These are phyloP conservation scores for Crematogaster levior DNA, from an alignment of 2,888 invertebrate species.

Conservation along the genomic window DNA sequence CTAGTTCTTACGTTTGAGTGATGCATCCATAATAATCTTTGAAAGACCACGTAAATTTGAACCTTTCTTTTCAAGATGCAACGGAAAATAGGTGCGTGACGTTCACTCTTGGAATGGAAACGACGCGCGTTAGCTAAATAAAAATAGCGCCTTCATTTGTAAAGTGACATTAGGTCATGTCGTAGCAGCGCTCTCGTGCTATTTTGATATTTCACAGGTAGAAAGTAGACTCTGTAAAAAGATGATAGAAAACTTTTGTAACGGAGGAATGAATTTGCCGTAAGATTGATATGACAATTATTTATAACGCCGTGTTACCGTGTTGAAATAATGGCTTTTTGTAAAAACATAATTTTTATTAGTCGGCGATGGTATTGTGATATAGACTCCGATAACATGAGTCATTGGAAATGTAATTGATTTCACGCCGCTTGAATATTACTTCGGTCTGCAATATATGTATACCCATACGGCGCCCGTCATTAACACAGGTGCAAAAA, in stretches of 20 bases:
- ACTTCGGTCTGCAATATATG: neutral
- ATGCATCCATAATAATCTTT: conserved; percentile 9
- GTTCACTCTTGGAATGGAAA: neutral
- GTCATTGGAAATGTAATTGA: conserved; percentile 36
- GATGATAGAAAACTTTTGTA: neutral
- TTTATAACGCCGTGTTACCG: neutral
- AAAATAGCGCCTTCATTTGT: conserved; percentile 41
- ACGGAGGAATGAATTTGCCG: neutral
- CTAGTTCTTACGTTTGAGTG: neutral
- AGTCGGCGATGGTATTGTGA: neutral
- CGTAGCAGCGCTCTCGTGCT: neutral
- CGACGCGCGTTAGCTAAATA: conserved; percentile 22
- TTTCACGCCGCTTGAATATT: conserved; percentile 30
- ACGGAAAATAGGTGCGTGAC: neutral
- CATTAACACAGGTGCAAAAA: conserved; percentile 44
- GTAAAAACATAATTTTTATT: conserved; percentile 8
- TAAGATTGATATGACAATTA: neutral
- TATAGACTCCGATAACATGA: neutral
- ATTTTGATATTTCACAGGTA: conserved; percentile 21
- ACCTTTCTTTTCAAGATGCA: neutral
- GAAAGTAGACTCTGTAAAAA: neutral
- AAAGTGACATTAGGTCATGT: conserved; percentile 31
- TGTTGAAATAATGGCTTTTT: neutral
- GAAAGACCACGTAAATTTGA: neutral
- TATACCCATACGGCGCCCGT: neutral